Conservation (phyloP, 1,140 invertebrate genomes). For the Frieseomelitta varia region DNA sequence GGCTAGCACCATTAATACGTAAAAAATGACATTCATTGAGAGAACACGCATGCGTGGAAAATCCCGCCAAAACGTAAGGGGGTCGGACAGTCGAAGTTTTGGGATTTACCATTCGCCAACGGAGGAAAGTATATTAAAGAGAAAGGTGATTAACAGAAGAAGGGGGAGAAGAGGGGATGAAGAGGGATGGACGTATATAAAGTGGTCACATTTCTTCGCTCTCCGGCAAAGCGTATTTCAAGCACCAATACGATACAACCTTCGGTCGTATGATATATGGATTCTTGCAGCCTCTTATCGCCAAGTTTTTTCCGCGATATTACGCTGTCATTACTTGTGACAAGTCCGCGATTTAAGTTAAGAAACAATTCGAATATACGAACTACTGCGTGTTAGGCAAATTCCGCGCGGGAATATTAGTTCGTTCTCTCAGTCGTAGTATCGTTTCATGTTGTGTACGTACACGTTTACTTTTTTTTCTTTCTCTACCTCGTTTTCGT, state of each 20-base stretch:
- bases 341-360: constrained; percentile 30
- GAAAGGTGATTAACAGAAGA: constrained; percentile 16
- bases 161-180: too few relatives aligned
- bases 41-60: constrained; percentile 74
- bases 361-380: constrained; percentile 30
- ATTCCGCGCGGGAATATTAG: constrained; percentile 65
- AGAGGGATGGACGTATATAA: constrained; percentile 35
- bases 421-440: constrained; percentile 48
- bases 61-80: constrained; percentile 78
- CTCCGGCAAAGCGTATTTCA: background rate
- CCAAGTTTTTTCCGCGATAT: constrained; percentile 30
- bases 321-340: constrained; percentile 38
- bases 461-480: constrained; percentile 37
- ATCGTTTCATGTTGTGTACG: constrained; percentile 25
- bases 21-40: constrained; percentile 58
- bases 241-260: constrained; percentile 14
- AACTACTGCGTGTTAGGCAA: constrained; percentile 48
- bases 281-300: constrained; percentile 27
- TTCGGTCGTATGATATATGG: constrained; percentile 20
- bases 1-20: background rate
- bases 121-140: constrained; percentile 18
- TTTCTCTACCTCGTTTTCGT: constrained; percentile 22
- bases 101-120: constrained; percentile 43
- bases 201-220: background rate
- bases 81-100: constrained; percentile 49